Conservation (phyloP, 2,888 invertebrate genomes). For the Spisula subtruncata region DNA sequence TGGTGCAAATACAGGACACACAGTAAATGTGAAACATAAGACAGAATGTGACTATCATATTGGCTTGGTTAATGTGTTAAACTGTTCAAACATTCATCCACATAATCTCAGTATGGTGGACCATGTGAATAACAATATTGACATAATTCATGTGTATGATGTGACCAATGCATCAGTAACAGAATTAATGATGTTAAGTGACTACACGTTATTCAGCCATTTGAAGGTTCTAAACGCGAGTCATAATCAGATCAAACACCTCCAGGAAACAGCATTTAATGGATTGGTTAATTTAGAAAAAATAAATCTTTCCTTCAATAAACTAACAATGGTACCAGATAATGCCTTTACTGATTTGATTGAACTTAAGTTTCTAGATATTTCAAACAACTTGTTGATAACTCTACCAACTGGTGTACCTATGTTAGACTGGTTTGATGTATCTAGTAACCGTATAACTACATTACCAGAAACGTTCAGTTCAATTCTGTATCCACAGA, state of each 20-base stretch:
- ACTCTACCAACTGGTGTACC: conserved; percentile 65
- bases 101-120: neutral
- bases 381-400: conserved; percentile 66
- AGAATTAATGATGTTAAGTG: neutral
- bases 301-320: conserved; percentile 70
- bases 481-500: conserved; percentile 69
- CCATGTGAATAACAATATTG: neutral
- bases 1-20: too few relatives aligned
- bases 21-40: neutral
- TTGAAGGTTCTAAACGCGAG: conserved; percentile 59
- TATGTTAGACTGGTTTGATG: conserved; percentile 73
- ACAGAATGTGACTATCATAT: neutral
- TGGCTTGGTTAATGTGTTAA: neutral
- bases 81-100: neutral
- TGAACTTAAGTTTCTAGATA: conserved; percentile 65
- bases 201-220: neutral
- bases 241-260: conserved; percentile 56
- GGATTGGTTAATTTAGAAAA: conserved; percentile 48
- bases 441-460: conserved; percentile 69
- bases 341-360: conserved; percentile 51
- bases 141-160: neutral
- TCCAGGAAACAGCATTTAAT: conserved; percentile 49
- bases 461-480: conserved; percentile 60
- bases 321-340: conserved; percentile 51
- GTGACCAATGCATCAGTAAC: conserved; percentile 16